phyloP scores from a whole-genome alignment of 2,113 vertebrate genomes.

The Gallinago paraguaiae region DNA sequence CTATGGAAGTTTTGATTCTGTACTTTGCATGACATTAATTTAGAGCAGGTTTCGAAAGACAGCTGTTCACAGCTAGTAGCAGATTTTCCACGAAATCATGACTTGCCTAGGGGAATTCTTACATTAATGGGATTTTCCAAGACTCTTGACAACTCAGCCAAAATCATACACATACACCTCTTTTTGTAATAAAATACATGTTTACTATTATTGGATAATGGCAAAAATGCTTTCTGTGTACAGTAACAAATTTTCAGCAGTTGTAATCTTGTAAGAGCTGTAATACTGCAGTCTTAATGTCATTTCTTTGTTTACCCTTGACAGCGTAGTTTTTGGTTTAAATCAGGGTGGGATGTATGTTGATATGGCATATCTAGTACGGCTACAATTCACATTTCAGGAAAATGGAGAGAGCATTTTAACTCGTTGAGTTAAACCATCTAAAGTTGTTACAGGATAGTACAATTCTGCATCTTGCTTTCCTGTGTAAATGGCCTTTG shows the following conservation, averaged over 20 bases:
- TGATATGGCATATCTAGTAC: not conserved
- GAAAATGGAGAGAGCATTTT: not conserved
- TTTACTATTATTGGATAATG: not conserved
- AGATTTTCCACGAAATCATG: not conserved
- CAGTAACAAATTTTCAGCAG: not conserved
- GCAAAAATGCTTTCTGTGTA: not conserved
- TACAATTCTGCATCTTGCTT: not conserved
- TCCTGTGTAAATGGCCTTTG: not conserved
- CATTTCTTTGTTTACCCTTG: not conserved
- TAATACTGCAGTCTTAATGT: not conserved
- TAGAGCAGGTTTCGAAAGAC: not conserved
- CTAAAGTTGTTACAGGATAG: not conserved
- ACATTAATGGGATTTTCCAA: conserved; percentile 42
- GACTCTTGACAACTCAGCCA: conserved; percentile 16
- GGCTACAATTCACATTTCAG: not conserved
- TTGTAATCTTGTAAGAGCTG: not conserved
- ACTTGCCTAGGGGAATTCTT: conserved; percentile 22
- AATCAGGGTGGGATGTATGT: not conserved
- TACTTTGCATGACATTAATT: not conserved
- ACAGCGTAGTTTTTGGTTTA: not conserved
- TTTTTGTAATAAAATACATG: not conserved
- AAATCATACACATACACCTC: not conserved
- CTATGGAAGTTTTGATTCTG: not conserved
- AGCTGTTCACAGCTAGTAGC: conserved; percentile 11
- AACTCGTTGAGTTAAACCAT: not conserved